phyloP scores from a whole-genome alignment of 2,888 invertebrate species.

The Ochropacha duplaris region DNA sequence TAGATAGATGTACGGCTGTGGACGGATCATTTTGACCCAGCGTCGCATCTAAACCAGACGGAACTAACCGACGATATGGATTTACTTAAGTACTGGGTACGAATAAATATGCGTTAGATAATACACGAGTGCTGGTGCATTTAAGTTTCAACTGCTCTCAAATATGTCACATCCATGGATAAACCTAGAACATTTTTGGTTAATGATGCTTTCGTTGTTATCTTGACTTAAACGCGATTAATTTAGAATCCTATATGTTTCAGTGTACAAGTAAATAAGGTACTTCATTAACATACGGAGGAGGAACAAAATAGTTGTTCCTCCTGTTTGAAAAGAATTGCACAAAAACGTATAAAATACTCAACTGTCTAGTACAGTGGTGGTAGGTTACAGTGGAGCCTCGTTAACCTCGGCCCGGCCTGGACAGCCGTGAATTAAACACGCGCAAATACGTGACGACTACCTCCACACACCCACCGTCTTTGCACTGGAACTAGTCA shows the following conservation, averaged over 20 bases:
- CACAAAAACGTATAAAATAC: neutral
- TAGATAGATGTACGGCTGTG: conserved; percentile 11
- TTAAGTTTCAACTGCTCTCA: no score
- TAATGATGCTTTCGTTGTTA: neutral
- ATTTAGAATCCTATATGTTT: no score
- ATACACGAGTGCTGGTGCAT: no score
- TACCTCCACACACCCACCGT: conserved; percentile 11
- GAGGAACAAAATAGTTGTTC: no score
- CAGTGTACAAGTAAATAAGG: no score
- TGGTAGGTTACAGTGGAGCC: conserved; percentile 10
- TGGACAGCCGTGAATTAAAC: conserved; percentile 46
- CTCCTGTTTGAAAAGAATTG: neutral
- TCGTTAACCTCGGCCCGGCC: conserved; percentile 39
- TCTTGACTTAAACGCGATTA: no score
- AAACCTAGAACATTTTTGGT: neutral
- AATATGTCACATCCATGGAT: no score
- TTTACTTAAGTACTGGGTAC: conserved; percentile 20
- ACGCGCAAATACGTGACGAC: conserved; percentile 41
- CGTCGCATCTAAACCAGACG: conserved; percentile 12
- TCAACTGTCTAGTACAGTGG: conserved; percentile 1
- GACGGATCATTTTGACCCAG: conserved; percentile 2
- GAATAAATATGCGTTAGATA: conserved; percentile 16
- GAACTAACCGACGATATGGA: conserved; percentile 20
- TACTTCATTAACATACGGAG: no score
- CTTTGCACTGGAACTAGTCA: conserved; percentile 3